Percentiles rank a stretch among this genome's conserved stretches.
Evolutionary conservation across 2,113 vertebrate genomes (phyloP).

Genomic region (Lanius collurio): DNA sequence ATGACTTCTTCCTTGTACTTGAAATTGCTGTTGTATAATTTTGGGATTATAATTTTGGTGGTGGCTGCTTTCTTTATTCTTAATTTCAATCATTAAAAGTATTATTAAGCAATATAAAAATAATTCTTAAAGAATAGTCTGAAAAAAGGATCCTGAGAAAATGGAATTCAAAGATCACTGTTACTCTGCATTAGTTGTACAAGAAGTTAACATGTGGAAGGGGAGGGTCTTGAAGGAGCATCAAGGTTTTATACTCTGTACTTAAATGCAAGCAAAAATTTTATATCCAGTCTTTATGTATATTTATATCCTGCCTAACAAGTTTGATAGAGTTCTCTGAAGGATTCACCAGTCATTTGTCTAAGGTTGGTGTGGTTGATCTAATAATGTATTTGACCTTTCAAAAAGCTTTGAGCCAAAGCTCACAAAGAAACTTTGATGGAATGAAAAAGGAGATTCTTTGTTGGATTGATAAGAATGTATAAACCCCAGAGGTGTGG

Average conservation of each 20-base stretch:
- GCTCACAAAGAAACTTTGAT: not conserved
- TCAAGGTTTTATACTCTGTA: not conserved
- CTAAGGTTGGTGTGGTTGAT: not conserved
- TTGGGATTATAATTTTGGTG: too few relatives aligned
- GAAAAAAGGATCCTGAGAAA: not conserved
- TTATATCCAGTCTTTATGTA: not conserved
- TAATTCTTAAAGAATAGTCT: not conserved
- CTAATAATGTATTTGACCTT: not conserved
- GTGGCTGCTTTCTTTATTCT: not conserved
- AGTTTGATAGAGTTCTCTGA: not conserved
- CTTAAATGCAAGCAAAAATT: not conserved
- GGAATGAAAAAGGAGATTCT: not conserved
- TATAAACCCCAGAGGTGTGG: not conserved
- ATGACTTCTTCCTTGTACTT: not conserved
- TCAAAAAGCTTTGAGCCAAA: not conserved
- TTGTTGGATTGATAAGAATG: not conserved
- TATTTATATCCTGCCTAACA: not conserved
- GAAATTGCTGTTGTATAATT: not conserved
- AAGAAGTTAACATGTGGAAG: not conserved
- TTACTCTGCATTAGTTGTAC: not conserved
- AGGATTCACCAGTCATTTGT: not conserved
- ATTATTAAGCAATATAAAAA: not conserved
- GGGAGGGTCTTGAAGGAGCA: not conserved
- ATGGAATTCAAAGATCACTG: not conserved
- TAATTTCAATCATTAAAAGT: not conserved